Evolutionary conservation across 2,113 vertebrate species (phyloP).

Genomic region (Epinephelus moara): DNA sequence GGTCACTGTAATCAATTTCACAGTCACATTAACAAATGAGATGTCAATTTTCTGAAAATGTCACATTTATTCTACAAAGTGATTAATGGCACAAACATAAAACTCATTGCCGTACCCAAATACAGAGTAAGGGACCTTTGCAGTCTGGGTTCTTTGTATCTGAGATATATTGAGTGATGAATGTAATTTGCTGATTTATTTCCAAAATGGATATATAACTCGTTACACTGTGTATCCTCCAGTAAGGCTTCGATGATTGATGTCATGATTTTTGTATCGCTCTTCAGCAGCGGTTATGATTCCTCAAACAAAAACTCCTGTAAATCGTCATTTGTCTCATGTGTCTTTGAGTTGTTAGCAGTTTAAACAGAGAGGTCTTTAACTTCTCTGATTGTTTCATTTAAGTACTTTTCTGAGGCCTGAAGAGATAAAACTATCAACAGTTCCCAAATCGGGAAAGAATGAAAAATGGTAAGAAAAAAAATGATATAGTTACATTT

Average conservation of each 20-base stretch:
- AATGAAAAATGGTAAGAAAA: background rate
- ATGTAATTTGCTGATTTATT: background rate
- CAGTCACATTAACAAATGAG: slow-evolving; percentile 51
- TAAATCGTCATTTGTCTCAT: background rate
- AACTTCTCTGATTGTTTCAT: background rate
- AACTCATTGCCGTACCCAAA: background rate
- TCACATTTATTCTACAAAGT: slow-evolving; percentile 42
- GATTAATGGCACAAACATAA: slow-evolving; percentile 46
- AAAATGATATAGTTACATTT: background rate
- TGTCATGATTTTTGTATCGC: background rate
- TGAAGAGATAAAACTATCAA: background rate
- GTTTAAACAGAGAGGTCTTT: background rate
- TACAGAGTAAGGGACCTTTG: slow-evolving; percentile 1
- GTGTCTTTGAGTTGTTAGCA: background rate
- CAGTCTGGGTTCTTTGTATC: background rate
- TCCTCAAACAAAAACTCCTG: background rate
- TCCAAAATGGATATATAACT: background rate
- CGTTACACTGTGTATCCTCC: background rate
- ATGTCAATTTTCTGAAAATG: slow-evolving; percentile 29
- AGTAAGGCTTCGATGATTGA: background rate
- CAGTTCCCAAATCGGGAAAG: background rate
- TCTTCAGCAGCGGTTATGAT: background rate
- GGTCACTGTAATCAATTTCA: slow-evolving; percentile 45
- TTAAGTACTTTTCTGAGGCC: background rate
- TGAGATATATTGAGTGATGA: background rate